These are phyloP conservation scores for Sternarchorhynchus goeldii DNA, from an alignment of 2,797 vertebrate genomes.

Conservation along the genomic window DNA sequence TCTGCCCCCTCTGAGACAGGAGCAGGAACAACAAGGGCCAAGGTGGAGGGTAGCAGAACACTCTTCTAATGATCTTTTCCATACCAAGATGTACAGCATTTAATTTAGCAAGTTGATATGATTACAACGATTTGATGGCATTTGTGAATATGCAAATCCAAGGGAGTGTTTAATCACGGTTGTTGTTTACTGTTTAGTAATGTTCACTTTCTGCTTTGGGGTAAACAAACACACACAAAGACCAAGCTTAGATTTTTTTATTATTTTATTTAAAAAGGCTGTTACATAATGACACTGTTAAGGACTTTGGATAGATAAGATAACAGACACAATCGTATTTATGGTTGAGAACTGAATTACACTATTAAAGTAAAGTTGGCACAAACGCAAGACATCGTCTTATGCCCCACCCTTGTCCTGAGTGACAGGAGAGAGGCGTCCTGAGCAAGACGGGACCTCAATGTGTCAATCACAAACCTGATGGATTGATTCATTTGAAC, in stretches of 20 bases:
- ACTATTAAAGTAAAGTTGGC: constrained; percentile 35
- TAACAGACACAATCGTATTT: neutral
- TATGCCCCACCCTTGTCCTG: constrained; percentile 4
- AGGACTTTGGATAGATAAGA: constrained; percentile 55
- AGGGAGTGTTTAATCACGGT: too few relatives aligned
- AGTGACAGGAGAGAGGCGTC: neutral
- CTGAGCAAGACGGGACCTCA: neutral
- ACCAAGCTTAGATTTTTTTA: constrained; percentile 42
- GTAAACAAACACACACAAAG: neutral
- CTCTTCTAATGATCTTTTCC: too few relatives aligned
- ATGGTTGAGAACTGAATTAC: neutral
- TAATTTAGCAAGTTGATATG: too few relatives aligned
- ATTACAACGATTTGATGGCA: too few relatives aligned
- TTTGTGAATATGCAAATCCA: too few relatives aligned
- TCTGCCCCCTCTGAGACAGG: constrained; percentile 70
- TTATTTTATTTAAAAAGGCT: constrained; percentile 68
- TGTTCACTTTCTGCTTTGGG: neutral
- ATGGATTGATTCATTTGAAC: too few relatives aligned
- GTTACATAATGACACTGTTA: constrained; percentile 58
- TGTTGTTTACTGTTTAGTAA: too few relatives aligned
- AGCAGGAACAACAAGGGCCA: neutral
- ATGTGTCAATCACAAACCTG: neutral
- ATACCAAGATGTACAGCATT: too few relatives aligned
- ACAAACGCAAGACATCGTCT: constrained; percentile 15
- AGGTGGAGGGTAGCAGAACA: too few relatives aligned